Evolutionary conservation across 2,797 vertebrate species (phyloP).

Genomic region (Sebastes ruberrimus): DNA sequence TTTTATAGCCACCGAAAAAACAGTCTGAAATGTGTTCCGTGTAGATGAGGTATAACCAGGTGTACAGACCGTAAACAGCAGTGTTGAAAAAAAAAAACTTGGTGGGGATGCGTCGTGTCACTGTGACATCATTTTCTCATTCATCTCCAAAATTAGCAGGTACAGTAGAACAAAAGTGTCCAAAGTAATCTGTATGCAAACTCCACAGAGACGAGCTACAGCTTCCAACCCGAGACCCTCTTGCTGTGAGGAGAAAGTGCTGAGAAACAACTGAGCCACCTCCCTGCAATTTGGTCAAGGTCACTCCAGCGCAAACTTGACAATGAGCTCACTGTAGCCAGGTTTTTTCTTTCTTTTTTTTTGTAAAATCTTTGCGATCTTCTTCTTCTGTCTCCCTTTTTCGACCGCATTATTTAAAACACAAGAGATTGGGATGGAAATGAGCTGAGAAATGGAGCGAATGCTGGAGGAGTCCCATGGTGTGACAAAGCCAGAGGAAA

Average conservation of each 20-base stretch:
- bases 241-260: neutral
- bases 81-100: no score
- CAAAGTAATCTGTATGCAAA: neutral
- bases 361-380: neutral
- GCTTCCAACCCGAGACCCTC: neutral
- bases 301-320: neutral
- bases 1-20: no score
- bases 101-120: neutral
- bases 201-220: neutral
- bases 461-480: slow-evolving; percentile 39
- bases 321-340: neutral
- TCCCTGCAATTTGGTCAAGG: neutral
- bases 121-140: neutral
- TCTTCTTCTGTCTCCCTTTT: neutral
- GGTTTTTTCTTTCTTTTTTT: neutral
- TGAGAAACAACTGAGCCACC: neutral
- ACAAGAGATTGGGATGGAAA: neutral
- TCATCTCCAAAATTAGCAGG: neutral
- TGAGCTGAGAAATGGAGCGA: neutral
- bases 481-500: slow-evolving; percentile 29
- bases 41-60: no score
- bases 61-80: no score
- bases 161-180: neutral
- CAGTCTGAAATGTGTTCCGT: no score
- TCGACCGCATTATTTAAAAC: neutral